These are phyloP conservation scores for Paragorgia papillata DNA, from an alignment of 92 coral and sea anemone species.

Conservation along the genomic window DNA sequence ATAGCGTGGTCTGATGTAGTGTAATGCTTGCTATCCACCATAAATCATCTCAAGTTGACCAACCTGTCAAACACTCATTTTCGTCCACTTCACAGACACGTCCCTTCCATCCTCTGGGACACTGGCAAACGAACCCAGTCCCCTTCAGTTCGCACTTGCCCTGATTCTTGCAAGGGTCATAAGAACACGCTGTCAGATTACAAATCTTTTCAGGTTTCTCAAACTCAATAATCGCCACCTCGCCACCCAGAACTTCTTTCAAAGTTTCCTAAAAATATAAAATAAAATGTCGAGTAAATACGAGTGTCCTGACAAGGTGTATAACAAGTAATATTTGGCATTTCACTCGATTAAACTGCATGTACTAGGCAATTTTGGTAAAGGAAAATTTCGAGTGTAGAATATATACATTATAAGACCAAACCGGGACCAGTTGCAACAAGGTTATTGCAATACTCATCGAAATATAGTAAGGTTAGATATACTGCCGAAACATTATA, in stretches of 20 bases:
- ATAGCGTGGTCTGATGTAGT: too few species aligned
- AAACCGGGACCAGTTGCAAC: too few species aligned
- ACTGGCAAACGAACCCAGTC: conserved; percentile 62
- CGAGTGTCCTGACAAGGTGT: neutral
- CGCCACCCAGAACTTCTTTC: conserved; percentile 42
- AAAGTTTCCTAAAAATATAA: conserved; percentile 55
- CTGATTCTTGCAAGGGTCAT: conserved; percentile 72
- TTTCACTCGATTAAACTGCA: too few species aligned
- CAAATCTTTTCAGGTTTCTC: conserved; percentile 68
- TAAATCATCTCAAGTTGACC: neutral
- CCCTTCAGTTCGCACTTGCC: conserved; percentile 66
- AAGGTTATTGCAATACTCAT: too few species aligned
- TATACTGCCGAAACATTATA: too few species aligned
- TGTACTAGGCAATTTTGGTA: too few species aligned
- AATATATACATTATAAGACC: too few species aligned
- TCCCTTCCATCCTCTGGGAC: conserved; percentile 91
- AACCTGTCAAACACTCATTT: conserved; percentile 83
- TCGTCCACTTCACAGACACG: conserved; percentile 69
- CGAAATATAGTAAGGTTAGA: too few species aligned
- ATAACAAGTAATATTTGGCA: too few species aligned
- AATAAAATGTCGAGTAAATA: neutral
- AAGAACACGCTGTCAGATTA: conserved; percentile 72
- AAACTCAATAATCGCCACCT: conserved; percentile 55
- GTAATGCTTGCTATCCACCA: too few species aligned
- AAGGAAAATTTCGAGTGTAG: too few species aligned